phyloP scores from a whole-genome alignment of 2,888 invertebrate genomes.

The Xylota sylvarum region DNA sequence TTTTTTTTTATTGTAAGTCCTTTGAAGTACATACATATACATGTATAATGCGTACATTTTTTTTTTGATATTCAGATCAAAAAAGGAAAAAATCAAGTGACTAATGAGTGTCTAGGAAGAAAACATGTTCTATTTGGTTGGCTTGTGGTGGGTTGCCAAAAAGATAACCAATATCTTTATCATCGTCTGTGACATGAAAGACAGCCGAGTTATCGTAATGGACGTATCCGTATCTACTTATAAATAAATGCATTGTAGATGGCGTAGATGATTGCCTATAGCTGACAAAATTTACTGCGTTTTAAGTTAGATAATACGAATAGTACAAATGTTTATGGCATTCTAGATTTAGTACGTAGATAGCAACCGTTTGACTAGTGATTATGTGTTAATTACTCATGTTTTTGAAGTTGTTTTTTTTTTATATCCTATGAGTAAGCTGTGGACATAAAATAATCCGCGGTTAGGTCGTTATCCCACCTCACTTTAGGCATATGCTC shows the following conservation, averaged over 20 bases:
- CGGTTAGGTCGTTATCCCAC: too few species aligned
- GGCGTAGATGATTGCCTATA: background rate
- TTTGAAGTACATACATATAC: background rate
- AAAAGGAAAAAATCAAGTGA: background rate
- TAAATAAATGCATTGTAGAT: background rate
- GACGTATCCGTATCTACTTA: background rate
- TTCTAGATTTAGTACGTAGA: background rate
- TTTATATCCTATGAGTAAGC: too few species aligned
- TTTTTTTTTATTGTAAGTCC: background rate
- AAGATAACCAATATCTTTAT: too few species aligned
- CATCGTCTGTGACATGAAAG: background rate
- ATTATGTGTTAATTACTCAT: background rate
- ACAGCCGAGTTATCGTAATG: background rate
- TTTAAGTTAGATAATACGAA: background rate
- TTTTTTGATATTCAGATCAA: background rate
- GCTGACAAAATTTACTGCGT: background rate
- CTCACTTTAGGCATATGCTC: too few species aligned
- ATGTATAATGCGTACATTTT: background rate
- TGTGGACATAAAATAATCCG: too few species aligned
- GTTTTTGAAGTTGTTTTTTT: background rate
- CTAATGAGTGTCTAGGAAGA: background rate
- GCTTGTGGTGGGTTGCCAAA: too few species aligned
- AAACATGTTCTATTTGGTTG: too few species aligned
- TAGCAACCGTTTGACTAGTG: background rate
- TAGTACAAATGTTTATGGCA: background rate